Percentiles rank a stretch among this genome's conserved stretches.
Evolutionary conservation across 2,888 invertebrate genomes (phyloP).

Genomic region (Campoplex nolae): DNA sequence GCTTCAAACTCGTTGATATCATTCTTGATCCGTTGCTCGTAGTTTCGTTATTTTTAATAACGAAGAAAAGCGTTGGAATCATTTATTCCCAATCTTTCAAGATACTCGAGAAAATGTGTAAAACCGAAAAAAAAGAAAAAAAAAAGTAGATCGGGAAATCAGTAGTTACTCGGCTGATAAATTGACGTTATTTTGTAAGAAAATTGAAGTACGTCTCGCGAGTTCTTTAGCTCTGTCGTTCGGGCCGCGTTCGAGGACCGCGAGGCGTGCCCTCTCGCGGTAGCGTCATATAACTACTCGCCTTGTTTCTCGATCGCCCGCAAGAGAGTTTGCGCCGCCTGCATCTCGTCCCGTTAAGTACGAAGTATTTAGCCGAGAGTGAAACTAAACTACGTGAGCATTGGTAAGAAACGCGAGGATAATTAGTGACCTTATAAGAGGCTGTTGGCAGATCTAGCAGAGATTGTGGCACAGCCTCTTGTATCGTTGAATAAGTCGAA

Average conservation of each 20-base stretch:
- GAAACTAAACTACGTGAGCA: not conserved
- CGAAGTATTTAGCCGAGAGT: not conserved
- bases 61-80: not conserved
- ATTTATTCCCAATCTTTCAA: not conserved
- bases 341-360: conserved; percentile 6
- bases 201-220: conserved; percentile 4
- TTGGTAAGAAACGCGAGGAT: conserved; percentile 54
- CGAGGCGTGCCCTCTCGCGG: conserved; percentile 40
- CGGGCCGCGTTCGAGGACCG: conserved; percentile 32
- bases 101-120: too few relatives aligned
- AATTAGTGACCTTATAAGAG: conserved; percentile 63
- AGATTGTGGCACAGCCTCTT: conserved; percentile 45
- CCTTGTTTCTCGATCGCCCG: conserved; percentile 46
- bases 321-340: conserved; percentile 9
- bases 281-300: conserved; percentile 29
- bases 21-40: not conserved
- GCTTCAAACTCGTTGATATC: conserved; percentile 19
- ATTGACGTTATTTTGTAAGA: conserved; percentile 15
- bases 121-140: conserved; percentile 7
- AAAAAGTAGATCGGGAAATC: not conserved
- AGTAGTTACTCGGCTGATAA: conserved; percentile 17
- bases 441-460: conserved; percentile 16
- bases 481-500: conserved; percentile 22
- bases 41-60: not conserved
- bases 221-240: not conserved